Evolutionary conservation across 2,888 invertebrate genomes (phyloP).

Genomic region (Meteorus cinctellus): DNA sequence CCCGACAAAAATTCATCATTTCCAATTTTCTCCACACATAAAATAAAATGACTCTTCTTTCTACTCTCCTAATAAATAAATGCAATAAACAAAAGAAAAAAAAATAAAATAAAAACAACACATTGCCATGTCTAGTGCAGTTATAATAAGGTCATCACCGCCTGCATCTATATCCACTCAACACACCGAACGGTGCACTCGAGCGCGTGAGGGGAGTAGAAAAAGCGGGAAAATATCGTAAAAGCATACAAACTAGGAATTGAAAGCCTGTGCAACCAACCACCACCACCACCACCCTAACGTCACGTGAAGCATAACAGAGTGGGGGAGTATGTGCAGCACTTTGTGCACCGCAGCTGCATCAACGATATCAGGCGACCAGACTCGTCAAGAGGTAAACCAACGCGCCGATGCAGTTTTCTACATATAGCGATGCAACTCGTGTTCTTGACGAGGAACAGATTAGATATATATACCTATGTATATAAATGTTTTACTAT

Average conservation of each 20-base stretch:
- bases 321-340: conserved; percentile 48
- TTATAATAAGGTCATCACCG: not conserved
- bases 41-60: no score
- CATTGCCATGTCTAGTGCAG: not conserved
- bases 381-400: conserved; percentile 48
- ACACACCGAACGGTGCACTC: not conserved
- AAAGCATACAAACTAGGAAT: no score
- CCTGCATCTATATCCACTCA: not conserved
- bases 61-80: no score
- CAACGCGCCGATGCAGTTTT: conserved; percentile 42
- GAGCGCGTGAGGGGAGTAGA: not conserved
- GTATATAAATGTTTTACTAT: conserved; percentile 12
- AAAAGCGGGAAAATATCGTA: conserved; percentile 6
- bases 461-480: conserved; percentile 14
- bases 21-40: no score
- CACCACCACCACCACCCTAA: not conserved
- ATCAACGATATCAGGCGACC: conserved; percentile 56
- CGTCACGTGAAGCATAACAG: conserved; percentile 17
- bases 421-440: conserved; percentile 47
- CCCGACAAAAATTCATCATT: no score
- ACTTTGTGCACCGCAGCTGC: conserved; percentile 56
- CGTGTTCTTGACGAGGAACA: conserved; percentile 10
- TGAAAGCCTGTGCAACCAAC: no score
- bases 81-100: no score
- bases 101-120: not conserved